Evolutionary conservation across 2,888 invertebrate species (phyloP), one percentile per base, ranked within the genome.

Genomic region (Drosophila colorata): DNA sequence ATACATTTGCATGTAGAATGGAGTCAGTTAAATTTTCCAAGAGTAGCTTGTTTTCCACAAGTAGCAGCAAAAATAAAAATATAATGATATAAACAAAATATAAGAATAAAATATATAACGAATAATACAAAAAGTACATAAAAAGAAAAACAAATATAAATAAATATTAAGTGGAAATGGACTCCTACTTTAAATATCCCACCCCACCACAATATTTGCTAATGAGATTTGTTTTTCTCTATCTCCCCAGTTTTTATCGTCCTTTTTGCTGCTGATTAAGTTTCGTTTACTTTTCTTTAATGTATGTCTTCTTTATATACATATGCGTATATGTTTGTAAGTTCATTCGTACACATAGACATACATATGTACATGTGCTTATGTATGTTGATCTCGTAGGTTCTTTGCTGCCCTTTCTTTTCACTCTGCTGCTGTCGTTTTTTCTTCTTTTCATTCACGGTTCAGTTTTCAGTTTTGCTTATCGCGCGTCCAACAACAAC

Each of bases 381-480:
- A 33, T 14, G 5, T 55, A n/a, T 48, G 18, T 52, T 65, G 65
- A 70, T 67, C 74, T 70, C 37, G 52, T 38, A 35, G 41, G 35
- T 55, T 57, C 40, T 51, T 49, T 44, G 41, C 18, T 72, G 48
- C 40, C 43, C 65, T 58, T 46, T 55, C 53, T 53, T 49, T 41
- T 25, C 56, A 20, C 14, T 49, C 35, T 55, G 20, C 6, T 25
- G 14, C 43, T 23, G 38, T 28, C 9, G 16, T 18, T 38, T 31
- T 14, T 44, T n/a, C 41, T 47, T 57, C n/a, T 75, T 53, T 57
- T 43, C 40, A 44, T 20, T 40, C 23, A 53, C 67, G 31, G 52
- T 49, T 69, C 58, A 65, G 35, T 51, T 69, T 73, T 52, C 63
- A 58, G 76, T 68, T 77, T 68, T 55, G 69, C 79, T 83, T 87